phyloP scores from a whole-genome alignment of 2,797 vertebrate genomes.

The Scarus forsteni region DNA sequence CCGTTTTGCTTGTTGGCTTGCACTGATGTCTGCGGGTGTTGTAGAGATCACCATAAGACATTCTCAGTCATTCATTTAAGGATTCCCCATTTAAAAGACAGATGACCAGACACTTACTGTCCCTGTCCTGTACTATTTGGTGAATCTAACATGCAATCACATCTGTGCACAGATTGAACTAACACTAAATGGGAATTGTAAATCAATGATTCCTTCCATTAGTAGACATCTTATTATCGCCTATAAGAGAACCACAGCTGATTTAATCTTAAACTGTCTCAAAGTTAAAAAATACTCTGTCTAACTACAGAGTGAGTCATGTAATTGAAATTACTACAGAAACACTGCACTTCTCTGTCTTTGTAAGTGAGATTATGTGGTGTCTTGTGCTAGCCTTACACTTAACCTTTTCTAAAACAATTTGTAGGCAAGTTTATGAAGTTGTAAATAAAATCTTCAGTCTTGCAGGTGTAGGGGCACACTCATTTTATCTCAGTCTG shows the following conservation, averaged over 20 bases:
- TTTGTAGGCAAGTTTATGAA: too few relatives aligned
- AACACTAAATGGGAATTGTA: neutral
- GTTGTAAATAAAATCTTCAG: too few relatives aligned
- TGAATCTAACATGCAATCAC: slow-evolving; percentile 25
- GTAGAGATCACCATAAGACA: slow-evolving; percentile 25
- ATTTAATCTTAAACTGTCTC: neutral
- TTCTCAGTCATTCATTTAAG: slow-evolving; percentile 25
- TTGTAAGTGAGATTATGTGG: neutral
- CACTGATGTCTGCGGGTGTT: slow-evolving; percentile 14
- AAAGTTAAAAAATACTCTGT: neutral
- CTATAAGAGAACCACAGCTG: neutral
- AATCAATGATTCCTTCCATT: neutral
- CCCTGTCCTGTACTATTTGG: slow-evolving; percentile 30
- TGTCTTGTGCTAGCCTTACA: neutral
- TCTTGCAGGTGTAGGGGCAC: too few relatives aligned
- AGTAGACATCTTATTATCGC: neutral
- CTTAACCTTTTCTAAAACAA: too few relatives aligned
- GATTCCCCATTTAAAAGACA: slow-evolving; percentile 48
- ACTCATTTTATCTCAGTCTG: too few relatives aligned
- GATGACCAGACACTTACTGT: slow-evolving; percentile 28
- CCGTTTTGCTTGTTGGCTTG: slow-evolving; percentile 11
- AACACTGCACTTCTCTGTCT: neutral
- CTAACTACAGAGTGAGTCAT: neutral
- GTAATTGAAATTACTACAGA: neutral
- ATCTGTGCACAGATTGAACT: neutral